Percentiles rank a stretch among this genome's conserved stretches.
Conservation (phyloP, 2,797 vertebrate genomes). For the Amniataba percoides region DNA sequence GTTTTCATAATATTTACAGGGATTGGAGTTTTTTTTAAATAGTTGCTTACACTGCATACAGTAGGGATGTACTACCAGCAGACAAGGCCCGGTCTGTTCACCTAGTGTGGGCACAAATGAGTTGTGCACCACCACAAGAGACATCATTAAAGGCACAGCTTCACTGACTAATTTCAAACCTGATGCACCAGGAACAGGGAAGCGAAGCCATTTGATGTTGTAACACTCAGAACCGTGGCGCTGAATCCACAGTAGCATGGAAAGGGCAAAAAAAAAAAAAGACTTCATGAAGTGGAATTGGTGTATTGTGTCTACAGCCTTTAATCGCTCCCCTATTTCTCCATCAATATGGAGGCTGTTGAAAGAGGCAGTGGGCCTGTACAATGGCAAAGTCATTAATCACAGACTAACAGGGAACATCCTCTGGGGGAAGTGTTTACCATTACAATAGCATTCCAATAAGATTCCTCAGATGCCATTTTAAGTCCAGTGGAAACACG, state of each 20-base stretch:
- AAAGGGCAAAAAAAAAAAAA: background rate
- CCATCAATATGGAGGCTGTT: conserved; percentile 40
- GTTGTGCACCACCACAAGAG: background rate
- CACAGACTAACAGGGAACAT: conserved; percentile 57
- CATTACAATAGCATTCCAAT: conserved; percentile 83
- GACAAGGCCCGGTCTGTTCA: background rate
- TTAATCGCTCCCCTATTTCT: conserved; percentile 52
- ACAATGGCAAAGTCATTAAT: conserved; percentile 69
- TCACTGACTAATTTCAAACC: background rate
- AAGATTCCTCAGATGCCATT: conserved; percentile 72
- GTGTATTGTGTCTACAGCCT: conserved; percentile 33
- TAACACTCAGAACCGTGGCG: background rate
- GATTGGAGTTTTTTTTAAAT: background rate
- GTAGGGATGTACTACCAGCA: background rate
- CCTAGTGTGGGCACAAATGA: conserved; percentile 2
- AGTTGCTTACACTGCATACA: background rate
- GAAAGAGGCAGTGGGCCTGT: conserved; percentile 51
- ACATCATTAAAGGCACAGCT: background rate
- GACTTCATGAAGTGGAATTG: conserved; percentile 24
- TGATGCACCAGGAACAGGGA: background rate
- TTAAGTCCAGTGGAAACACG: conserved; percentile 35
- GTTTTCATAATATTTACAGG: background rate
- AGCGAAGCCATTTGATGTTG: background rate
- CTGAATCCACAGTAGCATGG: background rate
- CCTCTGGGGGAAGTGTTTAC: conserved; percentile 72